Conservation (phyloP, 2,888 invertebrate species). For the Pristionchus arcanus region DNA sequence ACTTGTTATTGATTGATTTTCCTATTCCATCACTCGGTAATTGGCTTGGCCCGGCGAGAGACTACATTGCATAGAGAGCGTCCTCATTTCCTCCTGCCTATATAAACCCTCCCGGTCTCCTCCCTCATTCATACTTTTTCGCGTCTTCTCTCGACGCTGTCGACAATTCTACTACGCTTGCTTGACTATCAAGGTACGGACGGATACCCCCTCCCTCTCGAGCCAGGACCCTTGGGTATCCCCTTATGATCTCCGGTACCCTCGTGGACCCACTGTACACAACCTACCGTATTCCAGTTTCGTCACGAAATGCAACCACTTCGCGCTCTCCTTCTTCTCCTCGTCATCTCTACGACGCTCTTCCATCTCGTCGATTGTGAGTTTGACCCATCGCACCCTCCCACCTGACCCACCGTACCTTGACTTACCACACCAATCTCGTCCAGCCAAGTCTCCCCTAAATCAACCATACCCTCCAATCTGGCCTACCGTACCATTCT, state of each 20-base stretch:
- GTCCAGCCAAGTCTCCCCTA: background rate
- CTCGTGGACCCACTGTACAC: background rate
- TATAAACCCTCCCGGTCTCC: background rate
- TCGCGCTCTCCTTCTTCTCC: conserved; percentile 23
- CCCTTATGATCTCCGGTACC: background rate
- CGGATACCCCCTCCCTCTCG: background rate
- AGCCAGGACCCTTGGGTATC: background rate
- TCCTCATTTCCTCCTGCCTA: background rate
- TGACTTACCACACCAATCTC: background rate
- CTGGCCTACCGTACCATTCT: background rate
- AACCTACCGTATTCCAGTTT: conserved; percentile 33
- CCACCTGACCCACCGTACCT: background rate
- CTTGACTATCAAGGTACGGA: conserved; percentile 17
- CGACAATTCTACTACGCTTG: background rate
- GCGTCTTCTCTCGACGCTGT: background rate
- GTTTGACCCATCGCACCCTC: conserved; percentile 27
- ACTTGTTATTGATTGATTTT: background rate
- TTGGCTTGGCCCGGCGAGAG: background rate
- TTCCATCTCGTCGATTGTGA: conserved; percentile 28
- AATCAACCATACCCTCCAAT: background rate
- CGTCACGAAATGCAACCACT: conserved; percentile 11
- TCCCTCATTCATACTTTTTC: background rate
- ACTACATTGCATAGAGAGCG: conserved; percentile 16
- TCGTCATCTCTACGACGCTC: conserved; percentile 34
- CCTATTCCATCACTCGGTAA: background rate